Conservation (phyloP, 2,113 vertebrate genomes). For the Axis porcinus region DNA sequence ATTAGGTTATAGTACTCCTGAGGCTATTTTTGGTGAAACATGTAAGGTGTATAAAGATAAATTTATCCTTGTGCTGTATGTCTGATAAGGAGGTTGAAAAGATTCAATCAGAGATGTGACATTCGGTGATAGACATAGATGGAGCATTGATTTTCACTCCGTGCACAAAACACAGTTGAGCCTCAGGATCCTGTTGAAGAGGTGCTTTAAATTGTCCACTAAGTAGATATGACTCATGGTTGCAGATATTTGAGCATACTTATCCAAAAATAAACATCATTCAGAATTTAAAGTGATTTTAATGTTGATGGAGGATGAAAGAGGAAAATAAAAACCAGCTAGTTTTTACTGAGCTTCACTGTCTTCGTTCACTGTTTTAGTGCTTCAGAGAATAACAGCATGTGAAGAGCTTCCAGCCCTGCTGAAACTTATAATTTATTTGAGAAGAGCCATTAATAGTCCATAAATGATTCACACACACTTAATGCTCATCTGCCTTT, state of each 20-base stretch:
- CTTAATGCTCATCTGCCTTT: not conserved
- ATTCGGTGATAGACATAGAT: constrained; percentile 32
- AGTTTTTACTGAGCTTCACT: not conserved
- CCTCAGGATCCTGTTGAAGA: not conserved
- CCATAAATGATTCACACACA: not conserved
- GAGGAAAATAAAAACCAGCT: not conserved
- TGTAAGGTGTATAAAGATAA: constrained; percentile 48
- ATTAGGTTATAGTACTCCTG: constrained; percentile 28
- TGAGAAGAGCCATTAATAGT: not conserved
- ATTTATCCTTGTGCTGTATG: constrained; percentile 19
- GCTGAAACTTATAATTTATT: not conserved
- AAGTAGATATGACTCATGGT: not conserved
- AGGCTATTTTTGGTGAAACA: constrained; percentile 59
- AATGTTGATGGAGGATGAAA: not conserved
- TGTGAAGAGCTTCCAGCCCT: not conserved
- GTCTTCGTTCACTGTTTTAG: not conserved
- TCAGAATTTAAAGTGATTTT: not conserved
- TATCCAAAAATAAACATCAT: constrained; percentile 11
- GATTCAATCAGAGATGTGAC: constrained; percentile 58
- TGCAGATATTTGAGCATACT: not conserved
- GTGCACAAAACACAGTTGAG: constrained; percentile 18
- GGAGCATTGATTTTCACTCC: constrained; percentile 62
- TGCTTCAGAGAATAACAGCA: not conserved
- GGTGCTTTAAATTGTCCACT: constrained; percentile 2
- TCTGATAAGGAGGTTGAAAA: constrained; percentile 52